phyloP scores from a whole-genome alignment of 2,113 vertebrate genomes.

The Gymnorhina tibicen region DNA sequence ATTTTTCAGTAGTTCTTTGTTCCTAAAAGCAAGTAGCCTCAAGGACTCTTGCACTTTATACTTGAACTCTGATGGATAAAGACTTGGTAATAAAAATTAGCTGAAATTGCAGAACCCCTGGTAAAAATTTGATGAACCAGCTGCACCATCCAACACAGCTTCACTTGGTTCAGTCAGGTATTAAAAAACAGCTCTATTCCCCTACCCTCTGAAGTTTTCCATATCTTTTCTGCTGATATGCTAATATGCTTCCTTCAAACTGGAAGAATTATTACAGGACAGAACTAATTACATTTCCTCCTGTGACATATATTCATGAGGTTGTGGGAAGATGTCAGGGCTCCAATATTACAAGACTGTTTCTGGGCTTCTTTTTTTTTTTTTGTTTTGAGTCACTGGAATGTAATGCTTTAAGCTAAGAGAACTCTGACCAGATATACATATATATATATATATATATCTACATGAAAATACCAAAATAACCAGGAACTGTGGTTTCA shows the following conservation, averaged over 20 bases:
- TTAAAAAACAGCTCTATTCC: neutral
- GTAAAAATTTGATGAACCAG: constrained; percentile 32
- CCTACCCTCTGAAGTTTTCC: neutral
- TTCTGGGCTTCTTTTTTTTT: neutral
- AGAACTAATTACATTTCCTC: neutral
- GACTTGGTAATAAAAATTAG: constrained; percentile 14
- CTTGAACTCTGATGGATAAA: neutral
- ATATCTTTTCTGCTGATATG: neutral
- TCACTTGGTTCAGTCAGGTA: neutral
- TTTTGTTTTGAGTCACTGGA: neutral
- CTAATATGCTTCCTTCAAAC: neutral
- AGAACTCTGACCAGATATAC: neutral
- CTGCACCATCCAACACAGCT: neutral
- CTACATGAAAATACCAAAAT: neutral
- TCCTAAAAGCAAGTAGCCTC: constrained; percentile 18
- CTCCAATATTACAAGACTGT: neutral
- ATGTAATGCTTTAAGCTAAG: neutral
- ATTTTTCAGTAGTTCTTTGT: constrained; percentile 31
- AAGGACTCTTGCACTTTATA: neutral
- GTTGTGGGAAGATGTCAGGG: neutral
- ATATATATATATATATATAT: neutral
- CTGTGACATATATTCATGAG: neutral
- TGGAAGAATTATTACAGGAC: neutral
- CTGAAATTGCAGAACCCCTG: neutral
- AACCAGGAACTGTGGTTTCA: neutral